Percentiles rank a stretch among this genome's conserved stretches.
phyloP scores from a whole-genome alignment of 2,113 vertebrate genomes.

The Phyllopteryx taeniolatus region DNA sequence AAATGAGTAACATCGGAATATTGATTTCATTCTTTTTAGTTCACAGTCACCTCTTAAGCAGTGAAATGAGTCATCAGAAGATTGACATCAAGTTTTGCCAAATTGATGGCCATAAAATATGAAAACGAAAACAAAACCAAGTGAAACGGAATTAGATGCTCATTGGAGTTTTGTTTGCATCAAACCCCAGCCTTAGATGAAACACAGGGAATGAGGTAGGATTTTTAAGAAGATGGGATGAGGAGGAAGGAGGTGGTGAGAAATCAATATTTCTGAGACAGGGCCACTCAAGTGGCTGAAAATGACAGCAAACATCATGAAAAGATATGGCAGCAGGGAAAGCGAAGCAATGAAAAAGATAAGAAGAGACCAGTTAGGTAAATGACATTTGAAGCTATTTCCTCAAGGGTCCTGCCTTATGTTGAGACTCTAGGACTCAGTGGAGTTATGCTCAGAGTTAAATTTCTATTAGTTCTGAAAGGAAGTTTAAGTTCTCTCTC shows the following conservation, averaged over 20 bases:
- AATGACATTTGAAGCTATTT: conserved; percentile 80
- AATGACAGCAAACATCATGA: conserved; percentile 80
- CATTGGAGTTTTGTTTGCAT: conserved; percentile 45
- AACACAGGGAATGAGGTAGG: conserved; percentile 27
- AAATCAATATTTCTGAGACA: conserved; percentile 75
- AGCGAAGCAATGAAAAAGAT: conserved; percentile 77
- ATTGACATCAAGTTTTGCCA: background rate
- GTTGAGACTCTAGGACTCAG: conserved; percentile 61
- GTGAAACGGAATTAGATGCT: conserved; percentile 36
- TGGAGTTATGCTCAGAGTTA: conserved; percentile 73
- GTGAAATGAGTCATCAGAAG: background rate
- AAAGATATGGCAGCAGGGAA: conserved; percentile 75
- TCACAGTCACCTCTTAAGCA: background rate
- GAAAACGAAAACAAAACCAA: conserved; percentile 25
- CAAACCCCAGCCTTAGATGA: conserved; percentile 45
- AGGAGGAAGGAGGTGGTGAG: conserved; percentile 13
- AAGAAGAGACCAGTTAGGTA: conserved; percentile 79
- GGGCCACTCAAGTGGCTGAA: conserved; percentile 71
- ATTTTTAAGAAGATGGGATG: conserved; percentile 19
- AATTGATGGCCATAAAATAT: background rate
- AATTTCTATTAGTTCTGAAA: conserved; percentile 75
- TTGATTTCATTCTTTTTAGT: background rate
- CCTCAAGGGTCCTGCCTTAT: conserved; percentile 65
- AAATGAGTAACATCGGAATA: background rate
- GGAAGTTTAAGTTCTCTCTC: conserved; percentile 71